Conservation (phyloP, 2,797 vertebrate species). For the Mormyrops boulengeri region DNA sequence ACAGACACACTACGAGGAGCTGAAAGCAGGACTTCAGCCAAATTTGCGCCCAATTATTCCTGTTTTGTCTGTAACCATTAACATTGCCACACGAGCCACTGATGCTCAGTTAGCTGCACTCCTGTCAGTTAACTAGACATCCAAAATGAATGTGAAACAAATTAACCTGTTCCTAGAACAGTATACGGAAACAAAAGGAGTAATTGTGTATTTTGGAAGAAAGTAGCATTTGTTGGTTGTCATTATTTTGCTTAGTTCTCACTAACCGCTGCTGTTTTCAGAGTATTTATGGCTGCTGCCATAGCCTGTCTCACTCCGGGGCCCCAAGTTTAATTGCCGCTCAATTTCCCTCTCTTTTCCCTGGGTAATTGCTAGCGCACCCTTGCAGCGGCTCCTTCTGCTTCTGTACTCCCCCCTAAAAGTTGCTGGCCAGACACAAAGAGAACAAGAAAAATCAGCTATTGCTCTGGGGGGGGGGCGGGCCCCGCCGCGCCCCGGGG, state of each 20-base stretch:
- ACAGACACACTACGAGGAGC: not conserved
- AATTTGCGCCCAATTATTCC: not conserved
- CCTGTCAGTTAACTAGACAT: not conserved
- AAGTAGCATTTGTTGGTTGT: not conserved
- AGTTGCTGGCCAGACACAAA: not conserved
- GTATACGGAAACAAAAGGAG: not conserved
- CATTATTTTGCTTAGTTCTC: conserved; percentile 3
- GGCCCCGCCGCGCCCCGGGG: too few relatives aligned
- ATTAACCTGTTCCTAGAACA: not conserved
- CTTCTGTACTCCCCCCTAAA: not conserved
- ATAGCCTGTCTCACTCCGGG: not conserved
- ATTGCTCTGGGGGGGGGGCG: too few relatives aligned
- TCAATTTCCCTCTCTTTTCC: conserved; percentile 17
- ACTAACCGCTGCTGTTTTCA: not conserved
- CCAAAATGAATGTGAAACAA: not conserved
- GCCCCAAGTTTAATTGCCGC: conserved; percentile 7
- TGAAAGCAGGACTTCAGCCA: not conserved
- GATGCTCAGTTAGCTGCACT: not conserved
- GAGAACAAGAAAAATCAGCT: not conserved
- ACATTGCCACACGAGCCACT: not conserved
- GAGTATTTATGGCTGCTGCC: conserved; percentile 6
- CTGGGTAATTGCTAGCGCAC: conserved; percentile 13
- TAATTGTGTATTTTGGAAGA: not conserved
- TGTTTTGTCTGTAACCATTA: not conserved
- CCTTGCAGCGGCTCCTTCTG: too few relatives aligned